phyloP scores from a whole-genome alignment of 2,797 vertebrate genomes.

The Peromyscus nudipes region DNA sequence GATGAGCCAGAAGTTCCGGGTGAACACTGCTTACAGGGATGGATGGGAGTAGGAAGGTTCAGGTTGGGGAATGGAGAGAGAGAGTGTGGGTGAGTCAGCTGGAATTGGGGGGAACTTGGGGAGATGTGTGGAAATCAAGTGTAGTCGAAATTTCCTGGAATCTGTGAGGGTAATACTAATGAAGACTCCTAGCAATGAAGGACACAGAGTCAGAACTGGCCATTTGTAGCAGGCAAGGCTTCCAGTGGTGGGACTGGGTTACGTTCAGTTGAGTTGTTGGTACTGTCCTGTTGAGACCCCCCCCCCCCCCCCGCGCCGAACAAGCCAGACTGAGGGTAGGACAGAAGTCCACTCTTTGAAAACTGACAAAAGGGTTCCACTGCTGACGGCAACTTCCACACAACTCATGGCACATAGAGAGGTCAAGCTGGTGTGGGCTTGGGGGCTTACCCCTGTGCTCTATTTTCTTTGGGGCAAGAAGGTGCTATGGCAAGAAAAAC shows the following conservation, averaged over 20 bases:
- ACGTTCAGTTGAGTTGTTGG: background rate
- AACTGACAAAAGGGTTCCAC: background rate
- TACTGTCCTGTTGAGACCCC: background rate
- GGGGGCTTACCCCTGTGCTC: background rate
- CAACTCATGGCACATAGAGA: background rate
- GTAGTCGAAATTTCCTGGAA: background rate
- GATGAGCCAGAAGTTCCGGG: background rate
- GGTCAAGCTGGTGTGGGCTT: background rate
- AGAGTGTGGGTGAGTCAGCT: background rate
- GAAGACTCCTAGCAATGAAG: background rate
- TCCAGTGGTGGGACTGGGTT: background rate
- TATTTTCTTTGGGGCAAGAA: background rate
- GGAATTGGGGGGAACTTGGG: background rate
- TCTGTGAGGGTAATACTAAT: background rate
- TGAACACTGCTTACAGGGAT: background rate
- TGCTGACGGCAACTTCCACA: no score
- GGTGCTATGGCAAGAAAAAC: background rate
- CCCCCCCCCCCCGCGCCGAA: no score
- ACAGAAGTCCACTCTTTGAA: background rate
- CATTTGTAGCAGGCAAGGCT: background rate
- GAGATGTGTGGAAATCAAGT: background rate
- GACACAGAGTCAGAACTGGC: background rate
- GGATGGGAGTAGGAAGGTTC: background rate
- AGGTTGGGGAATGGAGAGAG: background rate
- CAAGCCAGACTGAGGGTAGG: background rate